Evolutionary conservation across 2,888 invertebrate genomes (phyloP).

Genomic region (Mycalesis mineus): DNA sequence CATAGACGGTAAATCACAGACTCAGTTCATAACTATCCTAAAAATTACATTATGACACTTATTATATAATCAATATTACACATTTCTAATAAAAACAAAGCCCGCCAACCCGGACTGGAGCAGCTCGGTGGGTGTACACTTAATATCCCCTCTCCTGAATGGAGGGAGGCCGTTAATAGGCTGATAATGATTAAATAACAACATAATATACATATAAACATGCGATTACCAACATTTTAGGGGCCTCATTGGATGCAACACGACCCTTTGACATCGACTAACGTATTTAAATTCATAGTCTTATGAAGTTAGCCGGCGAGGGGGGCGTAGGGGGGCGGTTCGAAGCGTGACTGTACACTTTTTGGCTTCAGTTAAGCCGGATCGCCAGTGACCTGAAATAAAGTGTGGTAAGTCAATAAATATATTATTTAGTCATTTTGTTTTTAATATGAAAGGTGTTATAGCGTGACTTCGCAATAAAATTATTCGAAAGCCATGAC

Average conservation of each 20-base stretch:
- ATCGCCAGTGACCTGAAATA: conserved; percentile 56
- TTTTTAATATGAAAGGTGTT: neutral
- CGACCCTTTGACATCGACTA: conserved; percentile 74
- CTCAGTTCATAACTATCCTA: too few relatives aligned
- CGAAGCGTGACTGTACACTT: conserved; percentile 76
- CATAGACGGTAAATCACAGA: too few relatives aligned
- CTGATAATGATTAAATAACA: neutral
- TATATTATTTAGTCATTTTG: neutral
- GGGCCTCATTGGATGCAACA: conserved; percentile 51
- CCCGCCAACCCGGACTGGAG: too few relatives aligned
- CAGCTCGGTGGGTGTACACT: too few relatives aligned
- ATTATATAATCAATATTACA: too few relatives aligned
- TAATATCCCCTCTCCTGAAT: too few relatives aligned
- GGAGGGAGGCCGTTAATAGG: too few relatives aligned
- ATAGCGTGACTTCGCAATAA: neutral
- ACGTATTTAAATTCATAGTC: conserved; percentile 79
- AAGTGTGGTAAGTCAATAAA: conserved; percentile 26
- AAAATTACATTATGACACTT: too few relatives aligned
- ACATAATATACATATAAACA: neutral
- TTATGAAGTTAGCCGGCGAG: conserved; percentile 71
- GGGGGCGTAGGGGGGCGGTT: conserved; percentile 36
- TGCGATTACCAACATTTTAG: conserved; percentile 43
- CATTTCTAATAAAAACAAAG: too few relatives aligned
- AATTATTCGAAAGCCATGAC: too few relatives aligned
- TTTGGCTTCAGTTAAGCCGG: conserved; percentile 75